These are phyloP conservation scores for Drosophila kanapiae DNA, from an alignment of 1,140 invertebrate genomes.

Conservation along the genomic window DNA sequence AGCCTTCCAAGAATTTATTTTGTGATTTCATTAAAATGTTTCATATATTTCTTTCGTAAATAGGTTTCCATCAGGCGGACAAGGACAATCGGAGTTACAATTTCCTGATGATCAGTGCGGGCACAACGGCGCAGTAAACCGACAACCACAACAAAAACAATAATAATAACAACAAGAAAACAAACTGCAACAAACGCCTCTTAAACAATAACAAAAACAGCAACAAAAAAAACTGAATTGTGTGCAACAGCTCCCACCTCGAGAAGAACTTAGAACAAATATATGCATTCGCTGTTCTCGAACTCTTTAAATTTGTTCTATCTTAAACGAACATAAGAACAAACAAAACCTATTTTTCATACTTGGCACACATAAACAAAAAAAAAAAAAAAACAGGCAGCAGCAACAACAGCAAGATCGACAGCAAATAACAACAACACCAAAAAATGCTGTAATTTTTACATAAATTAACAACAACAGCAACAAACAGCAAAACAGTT, in stretches of 20 bases:
- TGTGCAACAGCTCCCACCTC: slow-evolving; percentile 81
- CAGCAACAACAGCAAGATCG: slow-evolving; percentile 13
- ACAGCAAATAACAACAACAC: slow-evolving; percentile 27
- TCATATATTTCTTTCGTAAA: not conserved
- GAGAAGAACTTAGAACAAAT: slow-evolving; percentile 35
- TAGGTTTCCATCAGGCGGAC: slow-evolving; percentile 66
- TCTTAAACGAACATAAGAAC: not conserved
- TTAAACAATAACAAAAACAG: slow-evolving; percentile 42
- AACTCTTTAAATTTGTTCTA: slow-evolving; percentile 23
- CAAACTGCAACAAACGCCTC: slow-evolving; percentile 39
- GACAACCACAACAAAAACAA: slow-evolving; percentile 20
- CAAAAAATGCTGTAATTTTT: slow-evolving; percentile 28
- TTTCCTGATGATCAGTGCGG: slow-evolving; percentile 67
- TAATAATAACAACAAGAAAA: slow-evolving; percentile 17
- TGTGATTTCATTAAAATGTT: not conserved
- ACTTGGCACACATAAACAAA: slow-evolving; percentile 37
- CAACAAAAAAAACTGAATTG: slow-evolving; percentile 71
- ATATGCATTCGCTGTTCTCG: slow-evolving; percentile 29
- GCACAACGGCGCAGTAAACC: slow-evolving; percentile 62
- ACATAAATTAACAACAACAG: slow-evolving; percentile 37
- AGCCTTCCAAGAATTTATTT: too few species aligned
- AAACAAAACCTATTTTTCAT: slow-evolving; percentile 26
- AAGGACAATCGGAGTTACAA: slow-evolving; percentile 72
- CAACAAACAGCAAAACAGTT: slow-evolving; percentile 72
- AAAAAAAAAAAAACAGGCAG: slow-evolving; percentile 9